phyloP scores from a whole-genome alignment of 2,113 vertebrate genomes.

The Puntigrus tetrazona region DNA sequence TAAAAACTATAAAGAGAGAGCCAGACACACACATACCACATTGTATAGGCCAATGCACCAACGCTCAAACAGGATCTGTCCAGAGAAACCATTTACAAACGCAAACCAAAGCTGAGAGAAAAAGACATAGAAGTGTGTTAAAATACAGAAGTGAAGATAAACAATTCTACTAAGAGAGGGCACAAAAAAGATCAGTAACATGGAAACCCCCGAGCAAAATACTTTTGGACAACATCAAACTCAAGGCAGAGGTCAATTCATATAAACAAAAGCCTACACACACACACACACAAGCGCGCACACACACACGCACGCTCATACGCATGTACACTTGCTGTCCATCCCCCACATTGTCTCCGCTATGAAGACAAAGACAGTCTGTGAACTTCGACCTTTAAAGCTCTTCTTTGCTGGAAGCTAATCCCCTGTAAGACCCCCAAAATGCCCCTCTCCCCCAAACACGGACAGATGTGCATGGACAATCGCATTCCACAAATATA shows the following conservation, averaged over 20 bases:
- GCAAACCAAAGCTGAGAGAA: conserved; percentile 97
- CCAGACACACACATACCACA: conserved; percentile 84
- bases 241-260: conserved; percentile 40
- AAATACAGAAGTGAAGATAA: conserved; percentile 48
- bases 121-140: conserved; percentile 72
- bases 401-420: conserved; percentile 57
- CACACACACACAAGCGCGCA: conserved; percentile 9
- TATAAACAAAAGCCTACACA: conserved; percentile 32
- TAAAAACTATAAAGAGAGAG: neutral
- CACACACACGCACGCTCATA: conserved; percentile 2
- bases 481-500: conserved; percentile 42
- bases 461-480: conserved; percentile 37
- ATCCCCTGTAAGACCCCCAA: conserved; percentile 61
- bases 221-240: conserved; percentile 36
- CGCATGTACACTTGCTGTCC: conserved; percentile 24
- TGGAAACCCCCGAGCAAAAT: neutral
- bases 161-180: neutral
- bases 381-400: conserved; percentile 60
- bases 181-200: conserved; percentile 48
- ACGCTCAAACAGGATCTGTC: conserved; percentile 98
- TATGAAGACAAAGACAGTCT: conserved; percentile 59
- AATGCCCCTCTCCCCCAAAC: neutral
- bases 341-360: conserved; percentile 40
- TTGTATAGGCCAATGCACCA: conserved; percentile 99
- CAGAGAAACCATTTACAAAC: conserved; percentile 98